Evolutionary conservation across 2,797 vertebrate genomes (phyloP), one percentile per base, ranked within the genome.

Genomic region (Ibycter americanus): DNA sequence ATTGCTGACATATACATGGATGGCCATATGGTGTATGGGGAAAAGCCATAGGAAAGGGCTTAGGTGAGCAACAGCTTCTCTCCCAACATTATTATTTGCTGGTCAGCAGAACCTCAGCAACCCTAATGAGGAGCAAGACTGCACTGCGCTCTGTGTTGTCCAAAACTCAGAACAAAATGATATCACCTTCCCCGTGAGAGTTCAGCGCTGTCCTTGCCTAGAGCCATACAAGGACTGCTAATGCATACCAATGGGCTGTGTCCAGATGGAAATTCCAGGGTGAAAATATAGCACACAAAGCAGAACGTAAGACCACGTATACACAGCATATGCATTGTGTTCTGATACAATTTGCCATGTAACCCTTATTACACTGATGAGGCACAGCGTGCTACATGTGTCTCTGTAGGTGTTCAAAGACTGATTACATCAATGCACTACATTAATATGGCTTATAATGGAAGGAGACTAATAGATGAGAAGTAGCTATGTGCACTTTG

Each of bases 391-490:
- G 82, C 23, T 78, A 11, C 5, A 8, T 29, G 36, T 1, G 12
- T 52, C 85, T 83, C 87, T 32, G 58, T 46, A 81, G 77, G 54
- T 77, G 83, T 47, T 55, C 79, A 81, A 79, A 71, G 42, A 82
- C 21, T 90, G 79, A 95, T 93, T 89, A 65, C 62, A 84, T 81
- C 93, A 90, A 62, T 78, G 51, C 76, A 51, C 76, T 81, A 56
- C 31, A 8, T 72, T 93, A 74, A 56, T 65, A 62, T 9, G 42
- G 61, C 58, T 95, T 81, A 79, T 34, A 46, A 68, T 49, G 85
- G 90, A 93, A 93, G 66, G 51, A 87, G 42, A 73, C 27, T 31
- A 40, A 89, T 3, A 81, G 62, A 65, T 31, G 15, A 87, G 47
- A 83, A 79, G 42, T 1, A 86, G 44, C 0, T 5, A 68, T 36